A percentile compares a stretch with the other conserved stretches of the same genome.
These are phyloP conservation scores for Carapus acus DNA, from an alignment of 2,797 vertebrate genomes.

Conservation along the genomic window DNA sequence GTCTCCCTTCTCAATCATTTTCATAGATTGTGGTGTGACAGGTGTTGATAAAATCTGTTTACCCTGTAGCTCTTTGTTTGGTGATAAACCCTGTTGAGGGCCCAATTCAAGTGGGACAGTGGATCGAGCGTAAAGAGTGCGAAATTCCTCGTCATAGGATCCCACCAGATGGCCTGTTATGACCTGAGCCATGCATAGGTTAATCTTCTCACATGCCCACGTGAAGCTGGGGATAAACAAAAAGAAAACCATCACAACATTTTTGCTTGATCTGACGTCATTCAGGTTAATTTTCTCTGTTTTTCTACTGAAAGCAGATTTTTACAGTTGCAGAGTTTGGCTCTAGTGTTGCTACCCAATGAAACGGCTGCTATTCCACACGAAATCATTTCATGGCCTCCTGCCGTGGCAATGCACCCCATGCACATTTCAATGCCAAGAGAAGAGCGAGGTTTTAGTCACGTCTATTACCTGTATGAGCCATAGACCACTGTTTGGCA, in stretches of 20 bases:
- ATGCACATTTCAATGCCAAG: conserved; percentile 6
- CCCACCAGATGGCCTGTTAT: conserved; percentile 91
- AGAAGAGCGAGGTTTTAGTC: not conserved
- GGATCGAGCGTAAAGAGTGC: conserved; percentile 89
- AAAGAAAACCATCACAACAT: too few species aligned
- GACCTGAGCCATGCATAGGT: conserved; percentile 95
- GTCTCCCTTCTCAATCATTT: conserved; percentile 73
- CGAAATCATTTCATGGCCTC: conserved; percentile 1
- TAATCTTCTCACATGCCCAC: conserved; percentile 97
- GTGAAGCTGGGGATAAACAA: conserved; percentile 80
- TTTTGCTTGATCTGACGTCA: too few species aligned
- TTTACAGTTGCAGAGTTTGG: too few species aligned
- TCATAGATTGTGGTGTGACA: conserved; percentile 69
- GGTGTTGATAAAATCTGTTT: conserved; percentile 64
- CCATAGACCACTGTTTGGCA: conserved; percentile 91
- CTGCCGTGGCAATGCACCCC: conserved; percentile 11
- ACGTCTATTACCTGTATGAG: conserved; percentile 87
- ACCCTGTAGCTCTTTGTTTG: conserved; percentile 69
- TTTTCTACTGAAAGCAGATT: too few species aligned
- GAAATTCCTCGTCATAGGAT: conserved; percentile 93
- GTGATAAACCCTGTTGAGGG: conserved; percentile 63
- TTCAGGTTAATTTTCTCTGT: too few species aligned
- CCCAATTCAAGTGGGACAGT: conserved; percentile 74
- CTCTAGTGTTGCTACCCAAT: too few species aligned
- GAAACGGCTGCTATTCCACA: not conserved